These are phyloP conservation scores for Pegoplata infirma DNA, from an alignment of 2,888 invertebrate species.

Conservation along the genomic window DNA sequence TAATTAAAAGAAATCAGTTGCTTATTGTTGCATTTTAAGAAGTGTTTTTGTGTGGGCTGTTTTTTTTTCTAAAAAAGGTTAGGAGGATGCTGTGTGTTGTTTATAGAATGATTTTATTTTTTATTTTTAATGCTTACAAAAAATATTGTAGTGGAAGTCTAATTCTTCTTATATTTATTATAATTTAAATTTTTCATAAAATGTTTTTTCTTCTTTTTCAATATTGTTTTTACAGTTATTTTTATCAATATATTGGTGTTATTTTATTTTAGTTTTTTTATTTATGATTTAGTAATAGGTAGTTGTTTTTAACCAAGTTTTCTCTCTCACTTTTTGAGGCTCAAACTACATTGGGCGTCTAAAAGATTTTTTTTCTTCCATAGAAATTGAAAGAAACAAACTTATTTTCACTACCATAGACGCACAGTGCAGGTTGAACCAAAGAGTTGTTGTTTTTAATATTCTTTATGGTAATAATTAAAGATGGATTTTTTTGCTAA, in stretches of 20 bases:
- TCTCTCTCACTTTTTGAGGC: constrained; percentile 17
- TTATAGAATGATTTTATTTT: constrained; percentile 13
- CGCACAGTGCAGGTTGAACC: no score
- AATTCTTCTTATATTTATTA: constrained; percentile 5
- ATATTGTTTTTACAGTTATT: constrained; percentile 29
- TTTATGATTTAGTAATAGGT: constrained; percentile 21
- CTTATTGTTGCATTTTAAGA: constrained; percentile 42
- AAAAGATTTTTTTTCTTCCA: no score
- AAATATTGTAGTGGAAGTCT: neutral
- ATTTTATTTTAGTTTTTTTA: constrained; percentile 24
- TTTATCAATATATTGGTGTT: constrained; percentile 46
- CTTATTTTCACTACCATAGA: no score
- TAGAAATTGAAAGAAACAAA: no score
- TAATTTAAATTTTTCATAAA: constrained; percentile 1
- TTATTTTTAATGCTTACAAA: constrained; percentile 1
- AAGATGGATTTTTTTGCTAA: no score
- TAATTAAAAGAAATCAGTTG: constrained; percentile 21
- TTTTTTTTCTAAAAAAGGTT: neutral
- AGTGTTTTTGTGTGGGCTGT: neutral
- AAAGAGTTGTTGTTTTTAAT: no score
- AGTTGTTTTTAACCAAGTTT: neutral
- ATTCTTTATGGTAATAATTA: no score
- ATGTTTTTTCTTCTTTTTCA: neutral
- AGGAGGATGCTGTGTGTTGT: neutral
- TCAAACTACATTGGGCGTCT: no score